These are phyloP conservation scores for Cebus imitator DNA, from an alignment of 2,113 vertebrate genomes.

Conservation along the genomic window DNA sequence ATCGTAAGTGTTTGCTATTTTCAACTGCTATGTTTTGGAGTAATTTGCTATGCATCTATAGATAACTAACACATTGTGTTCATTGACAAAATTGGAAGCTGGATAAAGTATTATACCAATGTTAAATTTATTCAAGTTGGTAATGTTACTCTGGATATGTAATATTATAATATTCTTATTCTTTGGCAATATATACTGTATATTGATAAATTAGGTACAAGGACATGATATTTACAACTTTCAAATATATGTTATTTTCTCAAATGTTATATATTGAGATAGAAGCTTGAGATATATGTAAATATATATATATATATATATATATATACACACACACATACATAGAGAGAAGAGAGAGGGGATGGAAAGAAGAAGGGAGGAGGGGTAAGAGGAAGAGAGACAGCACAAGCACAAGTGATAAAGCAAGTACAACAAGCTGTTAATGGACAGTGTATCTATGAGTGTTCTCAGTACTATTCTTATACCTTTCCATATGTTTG, in stretches of 20 bases:
- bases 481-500: neutral
- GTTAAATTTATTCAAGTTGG: neutral
- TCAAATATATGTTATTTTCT: neutral
- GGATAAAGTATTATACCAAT: neutral
- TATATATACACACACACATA: no score
- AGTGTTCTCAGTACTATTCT: neutral
- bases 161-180: neutral
- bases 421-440: neutral
- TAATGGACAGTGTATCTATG: fast-evolving
- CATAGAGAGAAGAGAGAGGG: neutral
- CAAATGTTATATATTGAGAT: neutral
- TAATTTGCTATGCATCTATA: neutral
- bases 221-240: neutral
- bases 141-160: neutral
- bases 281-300: neutral
- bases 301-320: neutral
- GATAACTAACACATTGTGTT: neutral
- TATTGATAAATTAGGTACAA: neutral
- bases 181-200: neutral
- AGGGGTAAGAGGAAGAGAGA: neutral
- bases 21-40: neutral
- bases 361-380: no score
- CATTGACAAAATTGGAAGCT: neutral
- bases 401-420: neutral
- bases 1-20: neutral